A percentile compares a stretch with the other conserved stretches of the same genome.
Conservation (phyloP, 1,140 invertebrate species). For the Harpegnathos saltator region DNA sequence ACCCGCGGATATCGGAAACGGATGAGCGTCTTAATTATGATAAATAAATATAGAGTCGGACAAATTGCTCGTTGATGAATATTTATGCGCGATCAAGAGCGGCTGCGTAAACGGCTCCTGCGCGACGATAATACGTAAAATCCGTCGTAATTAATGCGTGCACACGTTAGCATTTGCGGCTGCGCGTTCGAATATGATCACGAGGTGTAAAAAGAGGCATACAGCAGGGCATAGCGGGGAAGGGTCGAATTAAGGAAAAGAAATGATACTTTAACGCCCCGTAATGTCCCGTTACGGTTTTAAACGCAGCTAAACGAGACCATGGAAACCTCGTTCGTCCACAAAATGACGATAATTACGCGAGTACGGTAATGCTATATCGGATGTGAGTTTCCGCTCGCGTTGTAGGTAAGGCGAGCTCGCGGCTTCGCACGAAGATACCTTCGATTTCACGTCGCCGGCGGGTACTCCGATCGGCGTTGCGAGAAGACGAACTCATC, state of each 20-base stretch:
- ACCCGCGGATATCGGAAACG: background rate
- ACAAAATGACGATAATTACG: constrained; percentile 49
- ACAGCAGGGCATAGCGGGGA: background rate
- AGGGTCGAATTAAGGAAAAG: constrained; percentile 12
- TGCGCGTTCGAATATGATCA: background rate
- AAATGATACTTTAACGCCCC: constrained; percentile 26
- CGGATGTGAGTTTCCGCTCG: constrained; percentile 48
- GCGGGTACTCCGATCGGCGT: constrained; percentile 12
- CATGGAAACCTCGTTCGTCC: constrained; percentile 36
- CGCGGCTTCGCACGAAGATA: background rate
- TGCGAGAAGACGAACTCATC: constrained; percentile 13
- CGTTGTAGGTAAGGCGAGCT: background rate
- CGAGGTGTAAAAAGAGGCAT: constrained; percentile 34
- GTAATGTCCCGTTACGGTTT: constrained; percentile 35
- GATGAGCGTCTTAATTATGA: background rate
- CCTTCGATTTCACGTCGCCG: constrained; percentile 31
- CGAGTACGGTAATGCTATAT: constrained; percentile 23
- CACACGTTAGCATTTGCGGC: too few relatives aligned
- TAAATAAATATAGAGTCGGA: background rate
- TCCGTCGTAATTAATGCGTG: too few relatives aligned
- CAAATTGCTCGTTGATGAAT: background rate
- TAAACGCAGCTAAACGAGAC: constrained; percentile 29
- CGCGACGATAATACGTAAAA: too few relatives aligned
- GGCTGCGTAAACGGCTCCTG: too few relatives aligned
- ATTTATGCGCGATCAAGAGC: background rate